Evolutionary conservation across 2,888 invertebrate genomes (phyloP).

Genomic region (Azorinus chamasolen): DNA sequence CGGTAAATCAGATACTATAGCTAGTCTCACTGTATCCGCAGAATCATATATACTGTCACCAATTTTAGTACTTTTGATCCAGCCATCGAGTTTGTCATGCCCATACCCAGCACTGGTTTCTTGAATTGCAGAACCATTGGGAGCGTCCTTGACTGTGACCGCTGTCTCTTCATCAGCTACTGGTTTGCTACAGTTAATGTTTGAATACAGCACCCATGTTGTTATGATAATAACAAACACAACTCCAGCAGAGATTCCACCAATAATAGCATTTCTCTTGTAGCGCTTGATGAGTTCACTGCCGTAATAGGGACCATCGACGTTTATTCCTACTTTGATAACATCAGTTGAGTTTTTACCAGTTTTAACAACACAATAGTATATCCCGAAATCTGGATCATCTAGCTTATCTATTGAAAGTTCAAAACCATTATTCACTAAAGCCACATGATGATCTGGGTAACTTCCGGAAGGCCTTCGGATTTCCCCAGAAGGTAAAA

Average conservation of each 20-base stretch:
- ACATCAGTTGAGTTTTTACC: background rate
- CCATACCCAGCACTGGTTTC: background rate
- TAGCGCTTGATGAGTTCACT: conserved; percentile 1
- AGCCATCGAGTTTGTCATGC: too few species aligned
- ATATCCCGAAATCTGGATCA: conserved; percentile 14
- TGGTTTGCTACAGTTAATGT: too few species aligned
- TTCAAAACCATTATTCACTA: background rate
- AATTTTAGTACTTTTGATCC: background rate
- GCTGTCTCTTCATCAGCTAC: background rate
- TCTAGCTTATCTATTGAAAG: conserved; percentile 7
- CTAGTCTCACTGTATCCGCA: conserved; percentile 5
- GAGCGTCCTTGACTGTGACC: too few species aligned
- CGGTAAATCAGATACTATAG: background rate
- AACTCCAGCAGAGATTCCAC: conserved; percentile 20
- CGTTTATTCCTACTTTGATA: conserved; percentile 11
- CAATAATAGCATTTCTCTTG: conserved; percentile 21
- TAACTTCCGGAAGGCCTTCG: background rate
- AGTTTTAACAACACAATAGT: conserved; percentile 8
- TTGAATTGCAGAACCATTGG: background rate
- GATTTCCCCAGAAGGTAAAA: conserved; percentile 8
- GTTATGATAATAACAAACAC: conserved; percentile 1
- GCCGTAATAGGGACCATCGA: conserved; percentile 29
- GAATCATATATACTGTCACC: conserved; percentile 24
- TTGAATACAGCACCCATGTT: conserved; percentile 4
- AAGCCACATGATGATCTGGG: background rate